Evolutionary conservation across 2,888 invertebrate genomes (phyloP), one percentile per base, ranked within the genome.

Genomic region (Macroteleia sp.): DNA sequence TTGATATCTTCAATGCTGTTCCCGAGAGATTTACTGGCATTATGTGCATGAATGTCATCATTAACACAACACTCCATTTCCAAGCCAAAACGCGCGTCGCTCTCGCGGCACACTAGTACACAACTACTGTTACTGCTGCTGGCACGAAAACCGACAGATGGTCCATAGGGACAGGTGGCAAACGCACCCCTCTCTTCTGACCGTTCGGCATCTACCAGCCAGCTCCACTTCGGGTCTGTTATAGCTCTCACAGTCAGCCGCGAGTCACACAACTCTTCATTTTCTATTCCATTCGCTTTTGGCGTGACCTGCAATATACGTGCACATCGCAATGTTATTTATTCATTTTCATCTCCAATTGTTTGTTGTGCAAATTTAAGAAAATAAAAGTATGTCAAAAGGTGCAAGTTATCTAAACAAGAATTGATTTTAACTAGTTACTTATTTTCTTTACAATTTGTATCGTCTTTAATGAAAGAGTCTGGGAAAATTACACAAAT

Each of bases 221-320:
- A 69, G 25, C 70, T 86, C 89, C 90, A 90, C 42, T 85, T 83
- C 19, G 93, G 93, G 88, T 94, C 94, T 1, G 95, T 94, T 93
- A 95, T 94, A 1, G 95, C 95, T 54, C 95, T 93, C 17, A 95
- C 94, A 5, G 94, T 94, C 52, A 95, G 90, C 48, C 94, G 91
- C 1, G 88, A 86, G 10, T 86, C 86, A 28, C 79, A 54, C 25
- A 83, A 61, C 9, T 87, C 85, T 16, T 86, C 81, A 84, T 52
- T 77, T 30, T 70, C 76, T 36, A 20, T 6, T 42, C 34, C 50
- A 30, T 19, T 67, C 19, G 17, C n/a, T 41, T 59, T 59, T 28
- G 52, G 6, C 8, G 20, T 20, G 6, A 48, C 57, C 67, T 66
- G 20, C n/a, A n/a, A n/a, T n/a, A n/a, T n/a, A n/a, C n/a, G n/a